Conservation (phyloP, 1,140 invertebrate species). For the Rhynchophorus ferrugineus region DNA sequence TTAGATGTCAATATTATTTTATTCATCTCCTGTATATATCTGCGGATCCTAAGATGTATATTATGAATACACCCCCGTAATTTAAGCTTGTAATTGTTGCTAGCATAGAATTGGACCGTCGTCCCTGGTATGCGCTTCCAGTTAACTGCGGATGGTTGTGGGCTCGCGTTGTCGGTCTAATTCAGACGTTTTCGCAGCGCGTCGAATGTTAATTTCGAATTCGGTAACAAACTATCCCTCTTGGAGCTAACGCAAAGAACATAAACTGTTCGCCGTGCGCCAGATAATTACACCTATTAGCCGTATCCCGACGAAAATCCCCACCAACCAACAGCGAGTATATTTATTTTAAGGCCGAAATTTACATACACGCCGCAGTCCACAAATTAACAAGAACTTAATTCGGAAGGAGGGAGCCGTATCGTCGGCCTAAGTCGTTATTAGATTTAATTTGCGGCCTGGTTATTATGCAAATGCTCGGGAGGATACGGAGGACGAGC, state of each 20-base stretch:
- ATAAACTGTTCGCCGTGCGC: conserved; percentile 8
- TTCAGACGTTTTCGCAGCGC: not conserved
- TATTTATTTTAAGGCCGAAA: conserved; percentile 16
- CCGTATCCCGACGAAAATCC: conserved; percentile 12
- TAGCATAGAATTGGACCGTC: no score
- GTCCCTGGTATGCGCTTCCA: no score
- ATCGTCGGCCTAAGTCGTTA: conserved; percentile 18
- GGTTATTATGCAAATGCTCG: conserved; percentile 17
- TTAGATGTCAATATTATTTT: no score
- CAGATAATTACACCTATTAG: conserved; percentile 13
- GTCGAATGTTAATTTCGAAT: not conserved
- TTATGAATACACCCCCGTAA: no score
- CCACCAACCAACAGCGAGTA: conserved; percentile 9
- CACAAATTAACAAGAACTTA: conserved; percentile 22
- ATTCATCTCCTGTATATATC: no score
- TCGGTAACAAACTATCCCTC: not conserved
- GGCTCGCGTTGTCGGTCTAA: not conserved
- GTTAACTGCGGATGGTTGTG: no score
- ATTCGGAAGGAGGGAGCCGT: conserved; percentile 15
- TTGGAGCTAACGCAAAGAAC: not conserved
- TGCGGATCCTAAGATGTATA: no score
- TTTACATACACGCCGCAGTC: conserved; percentile 21
- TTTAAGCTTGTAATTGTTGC: no score
- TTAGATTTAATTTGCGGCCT: conserved; percentile 22
- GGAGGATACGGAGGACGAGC: not conserved